Base-by-base conservation (phyloP, 2,888 invertebrate genomes). In the Eurois occulta region DNA sequence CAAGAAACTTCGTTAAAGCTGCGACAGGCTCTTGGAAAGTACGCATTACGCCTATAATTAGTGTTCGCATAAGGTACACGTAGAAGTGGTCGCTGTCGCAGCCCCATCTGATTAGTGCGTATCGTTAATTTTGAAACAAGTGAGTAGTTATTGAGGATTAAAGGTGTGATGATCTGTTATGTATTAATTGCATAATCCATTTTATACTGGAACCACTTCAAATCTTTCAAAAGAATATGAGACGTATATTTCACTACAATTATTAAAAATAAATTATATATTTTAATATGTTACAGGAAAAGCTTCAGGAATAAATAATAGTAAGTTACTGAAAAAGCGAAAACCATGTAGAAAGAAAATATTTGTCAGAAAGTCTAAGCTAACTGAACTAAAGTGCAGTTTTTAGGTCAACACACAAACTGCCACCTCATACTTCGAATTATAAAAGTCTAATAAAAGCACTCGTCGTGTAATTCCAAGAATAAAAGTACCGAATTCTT, bases 401-500 rank as follows among this genome's bases (percentile, higher is more conserved):
- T 74, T 46, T 58, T 35, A 41, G 11, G 48, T 80, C 58, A 65
- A 55, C 62, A 66, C 13, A 74, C n/a, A 48, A 65, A 66, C 24
- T 65, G 24, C 58, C 64, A 46, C 21, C 16, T 48, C 21, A 24
- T 55, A 65, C 65, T 28, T 24, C 16, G 77, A 81, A 86, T 82
- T 32, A 75, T 75, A 41, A 77, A 72, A 62, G n/a, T 43, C 11
- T 64, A 71, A 62, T 68, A 41, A 67, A 69, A 83, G 18, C 62
- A 66, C 41, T 74, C 58, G 43, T 41, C 13, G n/a, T 65, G 35
- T 43, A 52, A 65, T 85, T 55, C 77, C 10, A 60, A n/a, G 71
- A 85, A 83, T 46, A 13, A 41, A 58, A 52, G 13, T 4, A 43
- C 24, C 6, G 13, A 48, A 60, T 86, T 86, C 58, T 24, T 35